phyloP scores from a whole-genome alignment of 2,888 invertebrate genomes.

The Cephus runcator region DNA sequence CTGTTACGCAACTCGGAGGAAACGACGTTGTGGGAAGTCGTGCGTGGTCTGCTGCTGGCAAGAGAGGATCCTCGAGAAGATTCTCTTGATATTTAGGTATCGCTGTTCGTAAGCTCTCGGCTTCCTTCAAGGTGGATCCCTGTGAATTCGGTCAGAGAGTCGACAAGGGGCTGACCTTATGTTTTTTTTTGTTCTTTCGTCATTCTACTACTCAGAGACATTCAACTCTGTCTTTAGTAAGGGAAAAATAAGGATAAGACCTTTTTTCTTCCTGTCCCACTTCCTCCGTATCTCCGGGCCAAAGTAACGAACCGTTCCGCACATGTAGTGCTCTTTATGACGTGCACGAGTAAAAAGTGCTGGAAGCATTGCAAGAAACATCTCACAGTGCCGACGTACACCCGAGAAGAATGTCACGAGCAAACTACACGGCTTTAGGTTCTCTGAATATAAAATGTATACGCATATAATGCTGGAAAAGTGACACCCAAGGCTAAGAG shows the following conservation, averaged over 20 bases:
- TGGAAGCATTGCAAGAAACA: background rate
- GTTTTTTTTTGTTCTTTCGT: background rate
- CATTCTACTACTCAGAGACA: background rate
- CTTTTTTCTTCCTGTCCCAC: background rate
- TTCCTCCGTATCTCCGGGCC: background rate
- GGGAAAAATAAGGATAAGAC: background rate
- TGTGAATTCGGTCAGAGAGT: background rate
- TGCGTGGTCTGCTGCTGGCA: conserved; percentile 21
- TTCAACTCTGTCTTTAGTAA: background rate
- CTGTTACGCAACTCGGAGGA: conserved; percentile 38
- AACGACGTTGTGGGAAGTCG: conserved; percentile 14
- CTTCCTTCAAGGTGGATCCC: no score
- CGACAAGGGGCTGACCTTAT: background rate
- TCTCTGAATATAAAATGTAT: background rate
- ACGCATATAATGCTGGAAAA: background rate
- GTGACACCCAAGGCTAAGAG: background rate
- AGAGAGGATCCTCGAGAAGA: background rate
- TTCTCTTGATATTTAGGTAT: background rate
- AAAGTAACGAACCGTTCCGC: background rate
- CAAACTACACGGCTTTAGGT: background rate
- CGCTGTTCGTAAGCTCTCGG: background rate
- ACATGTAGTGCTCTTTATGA: background rate
- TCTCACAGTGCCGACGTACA: background rate
- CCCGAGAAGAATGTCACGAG: background rate
- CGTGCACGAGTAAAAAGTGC: background rate